These are phyloP conservation scores for Epistrophe eligans DNA, from an alignment of 2,888 invertebrate species.

Conservation along the genomic window DNA sequence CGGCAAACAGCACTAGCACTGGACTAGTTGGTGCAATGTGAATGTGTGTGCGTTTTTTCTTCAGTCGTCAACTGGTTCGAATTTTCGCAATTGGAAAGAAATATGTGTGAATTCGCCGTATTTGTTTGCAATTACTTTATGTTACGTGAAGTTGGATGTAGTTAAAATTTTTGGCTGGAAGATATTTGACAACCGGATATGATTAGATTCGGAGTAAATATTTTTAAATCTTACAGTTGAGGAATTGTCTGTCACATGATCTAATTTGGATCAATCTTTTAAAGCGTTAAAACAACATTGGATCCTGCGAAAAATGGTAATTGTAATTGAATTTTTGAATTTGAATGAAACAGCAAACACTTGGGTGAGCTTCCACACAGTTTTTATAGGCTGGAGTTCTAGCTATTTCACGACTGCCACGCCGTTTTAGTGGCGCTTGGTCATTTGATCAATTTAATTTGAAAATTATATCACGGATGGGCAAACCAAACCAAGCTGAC, in stretches of 20 bases:
- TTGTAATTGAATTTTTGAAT: no score
- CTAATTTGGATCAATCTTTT: no score
- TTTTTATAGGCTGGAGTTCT: no score
- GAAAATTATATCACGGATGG: no score
- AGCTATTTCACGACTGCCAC: no score
- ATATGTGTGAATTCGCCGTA: constrained; percentile 61
- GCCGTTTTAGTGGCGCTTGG: no score
- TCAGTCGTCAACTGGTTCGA: constrained; percentile 40
- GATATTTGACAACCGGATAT: constrained; percentile 40
- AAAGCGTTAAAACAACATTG: no score
- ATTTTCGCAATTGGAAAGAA: constrained; percentile 60
- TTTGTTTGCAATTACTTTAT: constrained; percentile 51
- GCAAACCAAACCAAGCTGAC: no score
- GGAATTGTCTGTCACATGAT: neutral
- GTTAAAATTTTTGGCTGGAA: neutral
- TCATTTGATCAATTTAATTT: no score
- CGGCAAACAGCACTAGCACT: constrained; percentile 59
- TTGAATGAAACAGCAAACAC: no score
- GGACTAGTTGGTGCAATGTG: constrained; percentile 46
- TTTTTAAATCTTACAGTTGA: constrained; percentile 5
- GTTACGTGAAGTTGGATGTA: constrained; percentile 43
- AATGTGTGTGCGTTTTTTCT: constrained; percentile 54
- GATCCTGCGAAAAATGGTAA: no score
- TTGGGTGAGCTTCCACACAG: no score
- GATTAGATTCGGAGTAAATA: neutral